phyloP scores from a whole-genome alignment of 2,797 vertebrate genomes.

The Crax fasciolata region DNA sequence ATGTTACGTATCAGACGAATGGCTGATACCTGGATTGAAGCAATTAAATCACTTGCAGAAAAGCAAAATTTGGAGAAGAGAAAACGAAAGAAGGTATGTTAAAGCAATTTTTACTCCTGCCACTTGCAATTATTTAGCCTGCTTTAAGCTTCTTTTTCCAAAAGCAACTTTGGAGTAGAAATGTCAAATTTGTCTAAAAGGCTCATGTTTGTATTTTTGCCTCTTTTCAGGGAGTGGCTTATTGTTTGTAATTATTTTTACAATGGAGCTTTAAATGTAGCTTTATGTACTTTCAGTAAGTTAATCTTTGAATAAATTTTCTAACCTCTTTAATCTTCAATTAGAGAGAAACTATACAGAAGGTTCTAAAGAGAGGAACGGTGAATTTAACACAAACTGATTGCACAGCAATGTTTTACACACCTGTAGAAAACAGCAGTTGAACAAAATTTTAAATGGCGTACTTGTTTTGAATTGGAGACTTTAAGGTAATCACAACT shows the following conservation, averaged over 20 bases:
- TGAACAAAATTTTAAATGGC: neutral
- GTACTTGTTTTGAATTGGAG: neutral
- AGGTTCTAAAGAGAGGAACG: neutral
- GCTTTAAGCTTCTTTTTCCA: neutral
- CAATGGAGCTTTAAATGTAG: neutral
- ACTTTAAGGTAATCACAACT: neutral
- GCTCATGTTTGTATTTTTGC: fast-evolving
- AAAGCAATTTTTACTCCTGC: neutral
- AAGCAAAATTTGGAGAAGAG: slow-evolving; percentile 93
- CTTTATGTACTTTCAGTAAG: fast-evolving
- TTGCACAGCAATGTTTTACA: neutral
- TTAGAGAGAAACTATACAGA: neutral
- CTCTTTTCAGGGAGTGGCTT: neutral
- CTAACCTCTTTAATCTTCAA: neutral
- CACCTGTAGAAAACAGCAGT: fast-evolving
- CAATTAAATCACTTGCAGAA: slow-evolving; percentile 91
- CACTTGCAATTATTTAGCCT: neutral
- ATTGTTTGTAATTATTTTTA: neutral
- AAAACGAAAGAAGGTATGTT: slow-evolving; percentile 92
- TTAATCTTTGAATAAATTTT: neutral
- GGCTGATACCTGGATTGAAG: slow-evolving; percentile 95
- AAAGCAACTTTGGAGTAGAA: neutral
- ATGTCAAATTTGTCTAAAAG: neutral
- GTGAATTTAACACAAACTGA: neutral
- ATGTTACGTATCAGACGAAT: slow-evolving; percentile 95